phyloP scores from a whole-genome alignment of 2,888 invertebrate genomes.

The Agonum fuliginosum region DNA sequence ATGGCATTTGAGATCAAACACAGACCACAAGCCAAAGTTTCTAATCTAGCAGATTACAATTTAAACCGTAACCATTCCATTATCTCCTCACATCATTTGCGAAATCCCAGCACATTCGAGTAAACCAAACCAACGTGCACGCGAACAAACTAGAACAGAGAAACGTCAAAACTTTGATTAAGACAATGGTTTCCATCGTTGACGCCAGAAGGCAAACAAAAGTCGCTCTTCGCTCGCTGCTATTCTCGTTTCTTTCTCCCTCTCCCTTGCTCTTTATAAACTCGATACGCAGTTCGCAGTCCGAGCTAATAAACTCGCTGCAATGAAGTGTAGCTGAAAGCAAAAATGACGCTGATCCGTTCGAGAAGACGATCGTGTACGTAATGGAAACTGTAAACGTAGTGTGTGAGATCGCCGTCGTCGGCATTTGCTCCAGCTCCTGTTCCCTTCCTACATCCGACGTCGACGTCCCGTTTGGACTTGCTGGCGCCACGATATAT shows the following conservation, averaged over 20 bases:
- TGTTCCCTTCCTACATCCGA: too few relatives aligned
- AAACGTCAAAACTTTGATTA: constrained; percentile 66
- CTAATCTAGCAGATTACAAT: constrained; percentile 45
- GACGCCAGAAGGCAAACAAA: constrained; percentile 59
- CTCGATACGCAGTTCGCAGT: constrained; percentile 19
- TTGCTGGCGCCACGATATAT: constrained; percentile 29
- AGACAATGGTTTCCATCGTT: constrained; percentile 66
- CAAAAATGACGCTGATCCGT: constrained; percentile 49
- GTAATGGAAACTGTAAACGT: constrained; percentile 44
- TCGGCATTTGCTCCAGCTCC: background rate
- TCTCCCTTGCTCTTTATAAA: background rate
- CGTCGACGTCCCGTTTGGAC: background rate
- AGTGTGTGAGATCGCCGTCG: constrained; percentile 3
- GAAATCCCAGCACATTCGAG: constrained; percentile 23
- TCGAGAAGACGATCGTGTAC: constrained; percentile 32
- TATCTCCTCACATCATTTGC: constrained; percentile 38
- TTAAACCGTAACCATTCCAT: constrained; percentile 40
- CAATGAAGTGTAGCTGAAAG: constrained; percentile 50
- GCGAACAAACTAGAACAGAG: constrained; percentile 45
- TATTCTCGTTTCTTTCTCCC: constrained; percentile 16
- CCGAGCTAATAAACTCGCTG: constrained; percentile 45
- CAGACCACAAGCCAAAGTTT: constrained; percentile 32
- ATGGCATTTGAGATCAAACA: constrained; percentile 38
- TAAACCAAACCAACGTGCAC: constrained; percentile 34
- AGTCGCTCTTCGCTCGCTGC: constrained; percentile 27